phyloP scores from a whole-genome alignment of 2,888 invertebrate genomes.

The Eucriotettix oculatus region DNA sequence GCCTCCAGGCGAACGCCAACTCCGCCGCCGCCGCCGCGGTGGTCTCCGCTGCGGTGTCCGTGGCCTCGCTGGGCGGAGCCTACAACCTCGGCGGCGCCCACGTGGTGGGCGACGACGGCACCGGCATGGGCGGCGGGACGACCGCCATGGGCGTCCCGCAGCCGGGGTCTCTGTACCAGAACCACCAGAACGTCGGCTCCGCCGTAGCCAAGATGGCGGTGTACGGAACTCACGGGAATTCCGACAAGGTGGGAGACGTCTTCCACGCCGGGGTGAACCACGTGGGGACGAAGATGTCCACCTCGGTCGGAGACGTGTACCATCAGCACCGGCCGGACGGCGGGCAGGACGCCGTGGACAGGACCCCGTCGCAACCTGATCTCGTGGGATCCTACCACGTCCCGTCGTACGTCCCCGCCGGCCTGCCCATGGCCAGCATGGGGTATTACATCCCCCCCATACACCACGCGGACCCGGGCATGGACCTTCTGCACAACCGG shows the following conservation, averaged over 20 bases:
- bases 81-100: conserved; percentile 5
- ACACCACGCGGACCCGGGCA: conserved; percentile 7
- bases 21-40: not conserved
- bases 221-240: conserved; percentile 4
- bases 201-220: conserved; percentile 7
- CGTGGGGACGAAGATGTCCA: conserved; percentile 5
- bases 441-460: conserved; percentile 12
- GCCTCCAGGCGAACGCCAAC: no score
- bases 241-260: conserved; percentile 2
- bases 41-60: not conserved
- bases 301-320: conserved; percentile 5
- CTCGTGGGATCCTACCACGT: conserved; percentile 11
- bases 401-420: conserved; percentile 9
- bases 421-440: conserved; percentile 12
- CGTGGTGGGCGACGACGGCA: conserved; percentile 6
- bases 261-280: conserved; percentile 4
- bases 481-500: conserved; percentile 11
- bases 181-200: conserved; percentile 1
- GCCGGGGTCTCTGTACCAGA: conserved; percentile 3
- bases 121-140: not conserved
- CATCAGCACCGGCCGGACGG: conserved; percentile 5
- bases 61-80: not conserved
- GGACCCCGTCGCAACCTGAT: not conserved
- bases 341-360: conserved; percentile 6
- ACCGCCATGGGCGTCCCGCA: conserved; percentile 1